Base-by-base conservation (phyloP, 2,888 invertebrate species). In the Muscina levida region DNA sequence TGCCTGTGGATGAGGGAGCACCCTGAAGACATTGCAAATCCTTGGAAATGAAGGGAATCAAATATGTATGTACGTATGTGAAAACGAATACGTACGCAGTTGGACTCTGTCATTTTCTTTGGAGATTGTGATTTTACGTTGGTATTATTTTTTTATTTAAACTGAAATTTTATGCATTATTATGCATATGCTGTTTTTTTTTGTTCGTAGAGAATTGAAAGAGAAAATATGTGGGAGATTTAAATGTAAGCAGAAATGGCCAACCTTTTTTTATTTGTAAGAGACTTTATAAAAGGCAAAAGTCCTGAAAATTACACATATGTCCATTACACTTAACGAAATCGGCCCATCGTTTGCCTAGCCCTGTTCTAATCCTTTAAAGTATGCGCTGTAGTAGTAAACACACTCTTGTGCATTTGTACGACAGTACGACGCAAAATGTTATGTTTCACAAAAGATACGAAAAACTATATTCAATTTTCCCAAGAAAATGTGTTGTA, bases 151-250 rank as follows among this genome's bases (percentile, higher is more conserved):
- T 72, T 77, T 66, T 57, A 57, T 51, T 80, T 76, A 76, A 80
- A 72, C 72, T 76, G 76, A 68, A 80, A 80, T 80, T 80, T 76
- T 57, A 76, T 80, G 79, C 72, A 73, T 68, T 57, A 76, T 80
- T 80, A 70, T 76, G 76, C 76, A 73, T 68, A 44, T 51, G n/a
- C n/a, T n/a, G n/a, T n/a, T n/a, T n/a, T n/a, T n/a, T n/a, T n/a
- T n/a, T n/a, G 53, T 22, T 72, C 44, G n/a, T 51, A 11, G 31
- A 15, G 44, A 44, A 44, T 4, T 53, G 22, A 22, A 53, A 22
- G 53, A 22, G 0, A 53, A 51, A 6, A n/a, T n/a, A n/a, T n/a
- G n/a, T n/a, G n/a, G n/a, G n/a, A n/a, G n/a, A n/a, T n/a, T n/a
- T n/a, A n/a, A n/a, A n/a, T n/a, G 11, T 10, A 5, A 4, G 10